Evolutionary conservation across 2,888 invertebrate species (phyloP).

Genomic region (Cotesia congregata): DNA sequence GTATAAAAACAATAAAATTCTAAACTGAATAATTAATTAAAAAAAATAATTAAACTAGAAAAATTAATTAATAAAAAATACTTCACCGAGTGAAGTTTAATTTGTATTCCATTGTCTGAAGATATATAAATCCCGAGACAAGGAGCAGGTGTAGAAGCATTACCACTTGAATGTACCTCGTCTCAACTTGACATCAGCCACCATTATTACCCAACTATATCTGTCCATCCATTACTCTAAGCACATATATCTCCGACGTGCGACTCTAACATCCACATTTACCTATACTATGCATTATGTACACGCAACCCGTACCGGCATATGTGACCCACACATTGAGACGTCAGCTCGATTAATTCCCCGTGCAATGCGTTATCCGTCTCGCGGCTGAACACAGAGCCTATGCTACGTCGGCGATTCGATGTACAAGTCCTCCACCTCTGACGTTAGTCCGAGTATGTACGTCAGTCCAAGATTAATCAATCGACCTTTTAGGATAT

Average conservation of each 20-base stretch:
- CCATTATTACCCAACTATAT: constrained; percentile 30
- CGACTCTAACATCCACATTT: constrained; percentile 9
- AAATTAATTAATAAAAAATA: constrained; percentile 17
- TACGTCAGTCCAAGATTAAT: constrained; percentile 21
- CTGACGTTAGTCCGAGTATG: constrained; percentile 16
- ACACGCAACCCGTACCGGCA: not conserved
- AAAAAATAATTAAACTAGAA: too few species aligned
- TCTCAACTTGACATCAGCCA: constrained; percentile 28
- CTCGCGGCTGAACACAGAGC: constrained; percentile 30
- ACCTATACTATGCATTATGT: constrained; percentile 6
- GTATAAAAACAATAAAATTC: too few species aligned
- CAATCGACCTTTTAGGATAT: constrained; percentile 4
- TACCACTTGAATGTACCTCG: constrained; percentile 24
- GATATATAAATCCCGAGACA: constrained; percentile 24
- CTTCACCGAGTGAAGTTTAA: not conserved
- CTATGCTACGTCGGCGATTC: constrained; percentile 31
- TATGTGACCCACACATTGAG: not conserved
- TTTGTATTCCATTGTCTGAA: constrained; percentile 17
- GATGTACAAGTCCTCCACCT: constrained; percentile 15
- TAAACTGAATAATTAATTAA: too few species aligned
- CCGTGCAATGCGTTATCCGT: constrained; percentile 50
- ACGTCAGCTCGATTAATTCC: constrained; percentile 54
- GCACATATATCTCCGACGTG: constrained; percentile 6
- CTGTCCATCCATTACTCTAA: constrained; percentile 29
- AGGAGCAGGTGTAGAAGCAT: constrained; percentile 29